A percentile compares a stretch with the other conserved stretches of the same genome.
These are phyloP conservation scores for Sepiola atlantica DNA, from an alignment of 2,888 invertebrate genomes.

Conservation along the genomic window DNA sequence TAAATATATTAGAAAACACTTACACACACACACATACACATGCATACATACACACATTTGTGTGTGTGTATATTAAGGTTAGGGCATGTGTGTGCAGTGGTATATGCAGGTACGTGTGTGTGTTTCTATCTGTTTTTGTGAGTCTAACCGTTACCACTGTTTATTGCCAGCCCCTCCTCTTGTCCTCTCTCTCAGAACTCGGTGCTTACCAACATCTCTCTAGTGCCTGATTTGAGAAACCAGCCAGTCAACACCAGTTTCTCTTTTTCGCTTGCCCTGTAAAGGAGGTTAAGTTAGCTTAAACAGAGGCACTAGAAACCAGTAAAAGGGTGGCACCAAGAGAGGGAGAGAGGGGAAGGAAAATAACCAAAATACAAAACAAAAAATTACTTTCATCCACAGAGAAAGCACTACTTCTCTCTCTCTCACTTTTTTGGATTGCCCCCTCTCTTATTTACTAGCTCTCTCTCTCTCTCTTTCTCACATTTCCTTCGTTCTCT, in stretches of 20 bases:
- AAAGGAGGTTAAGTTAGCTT: constrained; percentile 4
- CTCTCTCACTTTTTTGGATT: not conserved
- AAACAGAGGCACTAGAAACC: constrained; percentile 36
- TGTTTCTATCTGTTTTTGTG: constrained; percentile 48
- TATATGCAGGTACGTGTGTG: constrained; percentile 39
- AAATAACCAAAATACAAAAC: not conserved
- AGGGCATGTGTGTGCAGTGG: constrained; percentile 41
- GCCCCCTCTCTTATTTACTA: not conserved
- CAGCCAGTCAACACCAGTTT: constrained; percentile 44
- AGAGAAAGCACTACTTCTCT: constrained; percentile 32
- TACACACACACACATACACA: not conserved
- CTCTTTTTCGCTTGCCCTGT: constrained; percentile 48
- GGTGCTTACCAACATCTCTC: not conserved
- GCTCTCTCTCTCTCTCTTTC: not conserved
- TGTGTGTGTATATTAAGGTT: constrained; percentile 11
- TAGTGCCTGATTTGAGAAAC: constrained; percentile 25
- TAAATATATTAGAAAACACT: not conserved
- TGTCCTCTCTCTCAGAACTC: constrained; percentile 24
- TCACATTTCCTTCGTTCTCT: not conserved
- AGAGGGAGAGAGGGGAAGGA: not conserved
- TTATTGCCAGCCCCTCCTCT: constrained; percentile 42
- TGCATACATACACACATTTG: not conserved
- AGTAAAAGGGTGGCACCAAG: not conserved
- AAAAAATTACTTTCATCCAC: constrained; percentile 34
- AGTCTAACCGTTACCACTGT: constrained; percentile 41